Evolutionary conservation across 2,797 vertebrate species (phyloP), one percentile per base, ranked within the genome.

Genomic region (Onychomys torridus): DNA sequence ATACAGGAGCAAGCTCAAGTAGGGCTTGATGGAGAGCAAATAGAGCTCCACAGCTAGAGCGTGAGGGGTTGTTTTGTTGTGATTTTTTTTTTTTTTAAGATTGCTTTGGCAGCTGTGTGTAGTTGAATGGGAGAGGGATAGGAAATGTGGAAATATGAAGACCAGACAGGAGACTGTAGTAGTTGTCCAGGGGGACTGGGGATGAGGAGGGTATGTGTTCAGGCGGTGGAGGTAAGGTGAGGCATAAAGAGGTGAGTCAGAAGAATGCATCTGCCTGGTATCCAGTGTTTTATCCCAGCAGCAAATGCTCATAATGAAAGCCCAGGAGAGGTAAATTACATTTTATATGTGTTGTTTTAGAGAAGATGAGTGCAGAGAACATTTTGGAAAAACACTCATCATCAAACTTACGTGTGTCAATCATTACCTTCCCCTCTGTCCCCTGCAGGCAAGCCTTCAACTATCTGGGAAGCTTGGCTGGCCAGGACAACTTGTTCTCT

Each of bases 391-490:
- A 94, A 63, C 12, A 67, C 40, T 73, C 2, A 5, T 65, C 40
- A 92, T 86, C 34, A 61, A 65, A 94, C 71, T 95, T 69, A 46
- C 63, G 88, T 65, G 52, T 49, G 49, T n/a, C 65, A 40, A 40
- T 81, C 65, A 46, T 49, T 81, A 25, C 40, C 52, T 16, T 14
- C 16, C 14, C 25, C 32, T n/a, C 46, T 3, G 1, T 82, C 46
- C 69, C 79, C 52, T 83, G 27, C 52, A 79, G 69, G 82, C 69
- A 57, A 94, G 52, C 81, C 52, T 63, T 91, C 40, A 90, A 63
- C 77, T 93, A 16, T 83, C 90, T 96, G 94, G 94, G 76, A 91
- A 89, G 37, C 57, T 84, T 43, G 34, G 69, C 93, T 14, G 5
- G 57, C 78, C 32, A 29, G 82, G 92, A 93, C 76, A 81, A 4